phyloP scores from a whole-genome alignment of 2,888 invertebrate species.

The Blastobasis adustella region DNA sequence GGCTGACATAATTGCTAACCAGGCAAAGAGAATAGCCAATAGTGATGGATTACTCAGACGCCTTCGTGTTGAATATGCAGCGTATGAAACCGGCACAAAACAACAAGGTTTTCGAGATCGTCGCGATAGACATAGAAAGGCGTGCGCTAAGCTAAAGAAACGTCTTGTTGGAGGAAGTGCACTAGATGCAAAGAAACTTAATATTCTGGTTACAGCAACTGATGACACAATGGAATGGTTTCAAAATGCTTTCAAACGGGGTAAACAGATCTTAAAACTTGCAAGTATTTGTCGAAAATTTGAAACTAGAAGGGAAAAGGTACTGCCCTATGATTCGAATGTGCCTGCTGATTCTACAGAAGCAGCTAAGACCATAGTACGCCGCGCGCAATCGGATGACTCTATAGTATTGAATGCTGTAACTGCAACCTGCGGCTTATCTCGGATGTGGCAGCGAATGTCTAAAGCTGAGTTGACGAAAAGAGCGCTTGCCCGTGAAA shows the following conservation, averaged over 20 bases:
- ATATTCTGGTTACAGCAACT: conserved; percentile 44
- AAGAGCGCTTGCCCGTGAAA: conserved; percentile 52
- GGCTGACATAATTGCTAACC: conserved; percentile 63
- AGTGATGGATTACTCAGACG: conserved; percentile 48
- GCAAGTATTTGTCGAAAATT: conserved; percentile 71
- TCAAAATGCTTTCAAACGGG: conserved; percentile 51
- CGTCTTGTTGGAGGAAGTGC: conserved; percentile 36
- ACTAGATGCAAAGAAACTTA: conserved; percentile 41
- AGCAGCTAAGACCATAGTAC: conserved; percentile 29
- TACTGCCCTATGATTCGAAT: conserved; percentile 45
- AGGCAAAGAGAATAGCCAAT: conserved; percentile 56
- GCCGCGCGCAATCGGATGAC: conserved; percentile 40
- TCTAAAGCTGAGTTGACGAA: conserved; percentile 54
- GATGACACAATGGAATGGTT: conserved; percentile 57
- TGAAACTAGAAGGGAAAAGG: conserved; percentile 71
- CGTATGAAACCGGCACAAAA: conserved; percentile 61
- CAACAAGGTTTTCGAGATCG: conserved; percentile 60
- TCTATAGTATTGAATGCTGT: conserved; percentile 42
- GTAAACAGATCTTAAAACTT: conserved; percentile 66
- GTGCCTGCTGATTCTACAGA: conserved; percentile 20
- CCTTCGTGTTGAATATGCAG: conserved; percentile 46
- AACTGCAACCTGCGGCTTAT: conserved; percentile 44
- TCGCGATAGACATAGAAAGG: conserved; percentile 51
- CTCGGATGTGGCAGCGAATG: conserved; percentile 57
- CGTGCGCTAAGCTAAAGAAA: conserved; percentile 45